Percentiles rank a stretch among this genome's conserved stretches.
phyloP scores from a whole-genome alignment of 1,140 invertebrate species.

The Mycetomoellerius zeteki region DNA sequence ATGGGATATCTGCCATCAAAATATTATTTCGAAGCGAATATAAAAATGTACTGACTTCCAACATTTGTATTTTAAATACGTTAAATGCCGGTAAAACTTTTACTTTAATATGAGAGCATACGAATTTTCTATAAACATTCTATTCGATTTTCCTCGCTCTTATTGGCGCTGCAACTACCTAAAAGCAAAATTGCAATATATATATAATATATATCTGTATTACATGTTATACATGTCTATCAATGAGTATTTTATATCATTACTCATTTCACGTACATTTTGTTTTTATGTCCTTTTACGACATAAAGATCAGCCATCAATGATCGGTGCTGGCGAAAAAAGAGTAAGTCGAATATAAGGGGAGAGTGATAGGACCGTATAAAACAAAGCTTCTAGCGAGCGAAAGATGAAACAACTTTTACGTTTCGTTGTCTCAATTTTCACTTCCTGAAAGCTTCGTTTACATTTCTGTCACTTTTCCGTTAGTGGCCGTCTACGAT shows the following conservation, averaged over 20 bases:
- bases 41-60: background rate
- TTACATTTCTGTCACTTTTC: no score
- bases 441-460: no score
- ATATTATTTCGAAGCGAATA: background rate
- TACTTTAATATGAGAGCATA: background rate
- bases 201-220: background rate
- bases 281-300: background rate
- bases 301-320: background rate
- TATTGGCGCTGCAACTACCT: background rate
- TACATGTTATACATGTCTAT: background rate
- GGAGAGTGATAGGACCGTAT: no score
- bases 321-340: background rate
- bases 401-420: no score
- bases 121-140: background rate
- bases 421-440: no score
- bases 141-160: background rate
- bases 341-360: no score
- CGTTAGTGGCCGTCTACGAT: no score
- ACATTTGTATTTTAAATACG: background rate
- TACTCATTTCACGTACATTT: background rate
- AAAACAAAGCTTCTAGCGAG: no score
- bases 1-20: background rate
- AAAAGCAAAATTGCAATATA: background rate
- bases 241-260: background rate
- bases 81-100: conserved; percentile 7